phyloP scores from a whole-genome alignment of 2,888 invertebrate species.

The Mythimna albipuncta region DNA sequence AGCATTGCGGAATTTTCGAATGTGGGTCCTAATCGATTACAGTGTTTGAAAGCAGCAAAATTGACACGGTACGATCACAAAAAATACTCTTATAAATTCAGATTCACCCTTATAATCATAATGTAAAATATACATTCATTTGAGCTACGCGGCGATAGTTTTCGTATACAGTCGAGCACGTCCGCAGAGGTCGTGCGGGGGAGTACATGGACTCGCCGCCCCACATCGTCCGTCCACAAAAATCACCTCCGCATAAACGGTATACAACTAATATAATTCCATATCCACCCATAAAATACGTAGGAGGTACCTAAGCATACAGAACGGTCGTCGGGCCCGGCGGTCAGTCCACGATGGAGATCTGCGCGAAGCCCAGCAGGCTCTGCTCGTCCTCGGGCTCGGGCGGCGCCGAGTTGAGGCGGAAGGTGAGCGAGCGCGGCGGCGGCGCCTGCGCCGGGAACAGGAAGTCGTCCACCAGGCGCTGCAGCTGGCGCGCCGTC shows the following conservation, averaged over 20 bases:
- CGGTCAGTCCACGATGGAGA: slow-evolving; percentile 96
- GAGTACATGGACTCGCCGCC: slow-evolving; percentile 21
- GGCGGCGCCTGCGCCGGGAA: slow-evolving; percentile 86
- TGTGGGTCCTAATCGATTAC: slow-evolving; percentile 73
- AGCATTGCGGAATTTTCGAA: slow-evolving; percentile 45
- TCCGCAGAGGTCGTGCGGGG: slow-evolving; percentile 20
- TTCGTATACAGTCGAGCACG: slow-evolving; percentile 60
- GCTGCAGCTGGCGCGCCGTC: slow-evolving; percentile 98
- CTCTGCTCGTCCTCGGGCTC: slow-evolving; percentile 98
- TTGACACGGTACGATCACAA: slow-evolving; percentile 80
- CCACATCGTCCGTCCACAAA: slow-evolving; percentile 57
- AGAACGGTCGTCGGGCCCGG: slow-evolving; percentile 38
- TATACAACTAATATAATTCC: slow-evolving; percentile 77
- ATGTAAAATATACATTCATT: slow-evolving; percentile 81
- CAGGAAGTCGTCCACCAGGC: slow-evolving; percentile 93
- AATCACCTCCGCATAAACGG: slow-evolving; percentile 68
- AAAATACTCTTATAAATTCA: slow-evolving; percentile 85
- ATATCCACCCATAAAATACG: slow-evolving; percentile 84
- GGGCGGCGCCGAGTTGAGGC: slow-evolving; percentile 92
- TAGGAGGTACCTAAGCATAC: slow-evolving; percentile 79
- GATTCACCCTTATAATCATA: slow-evolving; percentile 82
- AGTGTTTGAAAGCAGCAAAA: slow-evolving; percentile 81
- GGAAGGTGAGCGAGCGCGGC: slow-evolving; percentile 96
- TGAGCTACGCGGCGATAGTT: slow-evolving; percentile 82
- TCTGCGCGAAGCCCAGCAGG: slow-evolving; percentile 99